Evolutionary conservation across 2,113 vertebrate genomes (phyloP).

Genomic region (Etheostoma cragini): DNA sequence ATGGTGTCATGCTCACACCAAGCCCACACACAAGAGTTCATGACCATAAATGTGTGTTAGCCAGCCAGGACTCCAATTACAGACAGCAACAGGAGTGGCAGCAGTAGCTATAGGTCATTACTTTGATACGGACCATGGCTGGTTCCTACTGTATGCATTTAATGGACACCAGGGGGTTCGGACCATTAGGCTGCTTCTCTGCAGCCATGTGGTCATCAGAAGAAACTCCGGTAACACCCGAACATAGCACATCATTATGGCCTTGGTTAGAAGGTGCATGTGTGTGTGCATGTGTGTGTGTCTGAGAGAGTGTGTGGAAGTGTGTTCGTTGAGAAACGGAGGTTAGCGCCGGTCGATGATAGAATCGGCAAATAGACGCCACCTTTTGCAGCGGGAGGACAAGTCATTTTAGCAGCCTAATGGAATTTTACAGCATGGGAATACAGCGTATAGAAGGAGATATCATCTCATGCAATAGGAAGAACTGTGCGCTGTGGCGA

Average conservation of each 20-base stretch:
- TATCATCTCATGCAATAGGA: slow-evolving; percentile 63
- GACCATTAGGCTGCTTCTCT: slow-evolving; percentile 80
- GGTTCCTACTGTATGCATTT: slow-evolving; percentile 68
- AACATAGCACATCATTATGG: slow-evolving; percentile 69
- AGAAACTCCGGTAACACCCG: slow-evolving; percentile 60
- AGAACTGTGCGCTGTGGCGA: slow-evolving; percentile 35
- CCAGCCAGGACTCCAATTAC: slow-evolving; percentile 68
- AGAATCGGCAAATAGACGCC: slow-evolving; percentile 76
- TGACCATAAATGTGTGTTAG: slow-evolving; percentile 30
- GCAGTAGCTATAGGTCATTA: slow-evolving; percentile 80
- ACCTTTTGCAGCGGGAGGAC: slow-evolving; percentile 65
- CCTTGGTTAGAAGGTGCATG: slow-evolving; percentile 21
- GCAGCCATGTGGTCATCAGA: slow-evolving; percentile 69
- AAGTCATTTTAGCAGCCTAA: slow-evolving; percentile 75
- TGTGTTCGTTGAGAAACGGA: slow-evolving; percentile 35
- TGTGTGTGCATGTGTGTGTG: not conserved
- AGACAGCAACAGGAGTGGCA: slow-evolving; percentile 65
- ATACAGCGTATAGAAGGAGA: slow-evolving; percentile 67
- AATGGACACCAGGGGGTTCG: slow-evolving; percentile 74
- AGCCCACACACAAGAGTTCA: slow-evolving; percentile 1
- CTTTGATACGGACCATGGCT: slow-evolving; percentile 65
- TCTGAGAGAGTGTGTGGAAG: slow-evolving; percentile 2
- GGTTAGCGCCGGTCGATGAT: slow-evolving; percentile 66
- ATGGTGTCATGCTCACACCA: too few species aligned
- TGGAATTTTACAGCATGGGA: slow-evolving; percentile 72